Evolutionary conservation across 2,113 vertebrate species (phyloP).

Genomic region (Mionectes macconnelli): DNA sequence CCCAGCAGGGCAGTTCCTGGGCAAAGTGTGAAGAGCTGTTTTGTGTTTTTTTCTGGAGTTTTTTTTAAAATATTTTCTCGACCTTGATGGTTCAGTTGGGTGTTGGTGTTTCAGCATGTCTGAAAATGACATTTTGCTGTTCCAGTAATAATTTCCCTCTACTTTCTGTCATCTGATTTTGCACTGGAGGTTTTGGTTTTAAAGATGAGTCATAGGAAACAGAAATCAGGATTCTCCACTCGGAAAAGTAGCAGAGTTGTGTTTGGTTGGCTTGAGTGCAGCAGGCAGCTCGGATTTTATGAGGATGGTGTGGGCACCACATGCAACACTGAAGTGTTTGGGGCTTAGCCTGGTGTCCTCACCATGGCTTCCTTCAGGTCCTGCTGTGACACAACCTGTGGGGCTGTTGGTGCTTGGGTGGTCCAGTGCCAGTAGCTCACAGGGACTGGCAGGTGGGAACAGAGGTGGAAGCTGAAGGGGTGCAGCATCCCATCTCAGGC

Average conservation of each 20-base stretch:
- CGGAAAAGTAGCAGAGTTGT: neutral
- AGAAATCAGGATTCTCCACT: neutral
- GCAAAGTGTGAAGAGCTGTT: neutral
- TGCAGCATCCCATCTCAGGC: too few relatives aligned
- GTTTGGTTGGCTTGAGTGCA: neutral
- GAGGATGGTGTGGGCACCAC: neutral
- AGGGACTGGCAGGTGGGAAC: neutral
- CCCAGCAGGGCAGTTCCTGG: rapidly evolving
- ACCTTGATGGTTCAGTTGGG: neutral
- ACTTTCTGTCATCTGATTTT: neutral
- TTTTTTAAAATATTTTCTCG: neutral
- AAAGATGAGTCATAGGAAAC: conserved; percentile 7
- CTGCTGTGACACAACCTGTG: neutral
- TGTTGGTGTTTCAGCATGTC: neutral
- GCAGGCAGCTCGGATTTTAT: neutral
- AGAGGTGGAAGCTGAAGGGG: neutral
- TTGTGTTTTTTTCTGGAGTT: rapidly evolving
- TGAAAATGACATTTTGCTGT: neutral
- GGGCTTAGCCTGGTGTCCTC: neutral
- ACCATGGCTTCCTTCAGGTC: neutral
- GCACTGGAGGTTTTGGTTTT: neutral
- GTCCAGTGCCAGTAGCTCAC: neutral
- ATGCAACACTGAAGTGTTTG: neutral
- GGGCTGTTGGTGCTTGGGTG: neutral
- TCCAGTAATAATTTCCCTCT: conserved; percentile 9